A percentile compares a stretch with the other conserved stretches of the same genome.
Evolutionary conservation across 1,140 invertebrate genomes (phyloP).

Genomic region (Limonius californicus): DNA sequence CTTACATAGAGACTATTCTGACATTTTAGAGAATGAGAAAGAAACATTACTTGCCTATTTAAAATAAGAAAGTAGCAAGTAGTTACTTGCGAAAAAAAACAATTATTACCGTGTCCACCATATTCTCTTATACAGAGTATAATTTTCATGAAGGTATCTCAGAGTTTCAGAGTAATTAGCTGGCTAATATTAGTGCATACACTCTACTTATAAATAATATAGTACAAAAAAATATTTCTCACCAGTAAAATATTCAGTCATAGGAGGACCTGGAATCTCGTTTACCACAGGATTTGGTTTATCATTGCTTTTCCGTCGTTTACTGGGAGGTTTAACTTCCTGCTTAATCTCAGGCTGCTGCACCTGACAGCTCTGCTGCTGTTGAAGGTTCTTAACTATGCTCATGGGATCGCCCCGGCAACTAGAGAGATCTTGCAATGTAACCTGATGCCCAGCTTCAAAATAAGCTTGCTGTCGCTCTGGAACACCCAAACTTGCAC

Average conservation of each 20-base stretch:
- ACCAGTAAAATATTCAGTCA: slow-evolving; percentile 21
- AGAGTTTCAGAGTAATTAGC: no score
- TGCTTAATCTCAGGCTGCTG: slow-evolving; percentile 53
- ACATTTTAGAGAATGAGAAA: no score
- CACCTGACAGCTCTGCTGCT: slow-evolving; percentile 59
- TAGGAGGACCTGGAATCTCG: slow-evolving; percentile 11
- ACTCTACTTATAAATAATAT: no score
- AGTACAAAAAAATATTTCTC: no score
- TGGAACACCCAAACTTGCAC: slow-evolving; percentile 24
- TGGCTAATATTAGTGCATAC: no score
- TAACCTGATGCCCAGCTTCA: slow-evolving; percentile 54
- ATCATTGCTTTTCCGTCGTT: slow-evolving; percentile 54
- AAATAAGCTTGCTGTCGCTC: slow-evolving; percentile 53
- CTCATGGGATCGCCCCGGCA: slow-evolving; percentile 70
- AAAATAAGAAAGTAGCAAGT: no score
- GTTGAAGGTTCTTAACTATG: slow-evolving; percentile 69
- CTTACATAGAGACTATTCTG: no score
- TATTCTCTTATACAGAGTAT: no score
- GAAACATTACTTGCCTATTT: no score
- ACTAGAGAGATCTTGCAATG: slow-evolving; percentile 65
- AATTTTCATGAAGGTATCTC: no score
- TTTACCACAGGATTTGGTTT: slow-evolving; percentile 39
- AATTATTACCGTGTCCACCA: no score
- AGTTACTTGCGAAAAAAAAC: no score
- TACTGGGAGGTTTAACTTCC: slow-evolving; percentile 44